phyloP scores from a whole-genome alignment of 2,797 vertebrate genomes.

The Microctenopoma lineatum region DNA sequence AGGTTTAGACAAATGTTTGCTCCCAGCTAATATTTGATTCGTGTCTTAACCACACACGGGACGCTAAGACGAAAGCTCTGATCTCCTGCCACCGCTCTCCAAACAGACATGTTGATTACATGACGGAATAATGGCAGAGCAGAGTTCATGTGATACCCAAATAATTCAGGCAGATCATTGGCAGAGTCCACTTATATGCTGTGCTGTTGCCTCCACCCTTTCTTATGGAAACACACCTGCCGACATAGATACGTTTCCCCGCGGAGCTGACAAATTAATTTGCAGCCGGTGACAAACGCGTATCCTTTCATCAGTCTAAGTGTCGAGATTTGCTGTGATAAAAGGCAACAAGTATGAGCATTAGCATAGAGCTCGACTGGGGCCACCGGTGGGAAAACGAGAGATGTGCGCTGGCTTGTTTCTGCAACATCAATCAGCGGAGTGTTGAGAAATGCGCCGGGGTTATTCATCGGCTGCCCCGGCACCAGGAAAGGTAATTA shows the following conservation, averaged over 20 bases:
- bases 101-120: constrained; percentile 18
- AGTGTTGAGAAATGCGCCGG: constrained; percentile 60
- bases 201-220: neutral
- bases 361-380: constrained; percentile 49
- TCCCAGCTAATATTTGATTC: constrained; percentile 12
- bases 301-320: constrained; percentile 49
- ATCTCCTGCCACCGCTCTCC: constrained; percentile 14
- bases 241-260: constrained; percentile 30
- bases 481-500: constrained; percentile 78
- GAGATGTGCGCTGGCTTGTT: constrained; percentile 45
- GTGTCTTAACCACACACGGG: constrained; percentile 11
- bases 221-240: constrained; percentile 18
- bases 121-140: constrained; percentile 17
- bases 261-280: constrained; percentile 43
- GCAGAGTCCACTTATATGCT: neutral
- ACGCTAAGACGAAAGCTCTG: constrained; percentile 12
- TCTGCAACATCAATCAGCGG: constrained; percentile 73
- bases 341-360: constrained; percentile 51
- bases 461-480: constrained; percentile 76
- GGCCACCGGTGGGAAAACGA: constrained; percentile 50
- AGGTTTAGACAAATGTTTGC: constrained; percentile 37
- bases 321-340: constrained; percentile 55
- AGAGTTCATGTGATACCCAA: neutral
- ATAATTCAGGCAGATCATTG: constrained; percentile 8
- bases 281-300: constrained; percentile 44